Conservation (phyloP, 2,888 invertebrate genomes). For the Ennomos quercinarius region DNA sequence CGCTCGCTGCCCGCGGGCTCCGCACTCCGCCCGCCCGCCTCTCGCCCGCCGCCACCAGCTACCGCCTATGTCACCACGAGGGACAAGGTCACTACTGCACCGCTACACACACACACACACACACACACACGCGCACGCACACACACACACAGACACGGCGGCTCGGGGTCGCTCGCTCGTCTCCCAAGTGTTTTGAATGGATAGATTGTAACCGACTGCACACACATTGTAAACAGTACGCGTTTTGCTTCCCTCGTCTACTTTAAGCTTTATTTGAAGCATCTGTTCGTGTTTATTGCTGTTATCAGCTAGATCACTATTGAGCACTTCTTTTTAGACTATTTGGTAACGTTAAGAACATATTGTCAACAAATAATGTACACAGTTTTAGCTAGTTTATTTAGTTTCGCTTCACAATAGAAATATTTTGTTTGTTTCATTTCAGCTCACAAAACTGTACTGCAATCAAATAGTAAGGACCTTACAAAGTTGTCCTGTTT, state of each 20-base stretch:
- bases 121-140: not conserved
- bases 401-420: constrained; percentile 22
- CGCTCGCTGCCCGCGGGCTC: constrained; percentile 44
- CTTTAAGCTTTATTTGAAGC: too few relatives aligned
- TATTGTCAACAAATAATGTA: not conserved
- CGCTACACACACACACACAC: not conserved
- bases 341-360: not conserved
- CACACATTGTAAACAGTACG: too few relatives aligned
- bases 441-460: constrained; percentile 84
- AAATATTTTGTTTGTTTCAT: constrained; percentile 62
- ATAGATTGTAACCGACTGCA: too few relatives aligned
- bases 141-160: not conserved
- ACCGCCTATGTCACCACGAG: constrained; percentile 82
- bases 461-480: constrained; percentile 80
- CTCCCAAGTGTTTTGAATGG: too few relatives aligned
- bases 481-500: constrained; percentile 58
- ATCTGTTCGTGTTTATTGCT: too few relatives aligned
- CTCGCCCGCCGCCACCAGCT: constrained; percentile 80
- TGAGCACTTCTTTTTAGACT: too few relatives aligned
- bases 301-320: too few relatives aligned
- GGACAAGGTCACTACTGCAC: constrained; percentile 66
- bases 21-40: constrained; percentile 55
- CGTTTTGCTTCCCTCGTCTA: too few relatives aligned
- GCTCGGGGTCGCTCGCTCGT: not conserved
- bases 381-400: not conserved